Evolutionary conservation across 2,113 vertebrate species (phyloP), one percentile per base, ranked within the genome.

Genomic region (Peromyscus polionotus): DNA sequence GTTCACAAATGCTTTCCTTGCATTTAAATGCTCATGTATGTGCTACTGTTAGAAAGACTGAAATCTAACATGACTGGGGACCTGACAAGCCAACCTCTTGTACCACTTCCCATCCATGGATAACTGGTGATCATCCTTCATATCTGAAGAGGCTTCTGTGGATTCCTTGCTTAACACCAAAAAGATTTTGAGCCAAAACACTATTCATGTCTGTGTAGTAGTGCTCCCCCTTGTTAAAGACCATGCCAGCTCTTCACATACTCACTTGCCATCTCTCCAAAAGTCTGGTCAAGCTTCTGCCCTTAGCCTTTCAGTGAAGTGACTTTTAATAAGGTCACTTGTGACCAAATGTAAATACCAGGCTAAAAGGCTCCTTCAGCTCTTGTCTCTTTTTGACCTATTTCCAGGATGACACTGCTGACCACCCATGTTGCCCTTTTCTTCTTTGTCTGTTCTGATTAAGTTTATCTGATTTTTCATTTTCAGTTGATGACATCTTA

Each of bases 311-410:
- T 96, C 79, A 92, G 0, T 87, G 51, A 70, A 94, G 80, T 51
- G 91, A 57, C 54, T 91, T 96, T 96, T 97, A 96, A 95, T 97
- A 97, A 94, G 88, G 95, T 97, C 90, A 92, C 33, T 91, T 92
- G 90, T 84, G 92, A 77, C 80, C 76, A 94, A 90, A 42, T 87
- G 73, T 67, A 96, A 98, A 97, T 95, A 93, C 42, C 96, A 93
- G 87, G 92, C 31, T 81, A 61, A 77, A 96, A 95, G 88, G 65
- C 92, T 95, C 45, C 88, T 70, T 88, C 90, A 73, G 42, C 80
- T 42, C 83, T 93, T 42, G 75, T 96, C 80, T 88, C 89, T 88
- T 73, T 68, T 1, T 88, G 77, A 95, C 88, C 65, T 28, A 45
- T 61, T 51, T 92, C 48, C 12, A 90, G n/a, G 54, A 67, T 7